Evolutionary conservation across 2,797 vertebrate species (phyloP).

Genomic region (Paramormyrops hopkinsi): DNA sequence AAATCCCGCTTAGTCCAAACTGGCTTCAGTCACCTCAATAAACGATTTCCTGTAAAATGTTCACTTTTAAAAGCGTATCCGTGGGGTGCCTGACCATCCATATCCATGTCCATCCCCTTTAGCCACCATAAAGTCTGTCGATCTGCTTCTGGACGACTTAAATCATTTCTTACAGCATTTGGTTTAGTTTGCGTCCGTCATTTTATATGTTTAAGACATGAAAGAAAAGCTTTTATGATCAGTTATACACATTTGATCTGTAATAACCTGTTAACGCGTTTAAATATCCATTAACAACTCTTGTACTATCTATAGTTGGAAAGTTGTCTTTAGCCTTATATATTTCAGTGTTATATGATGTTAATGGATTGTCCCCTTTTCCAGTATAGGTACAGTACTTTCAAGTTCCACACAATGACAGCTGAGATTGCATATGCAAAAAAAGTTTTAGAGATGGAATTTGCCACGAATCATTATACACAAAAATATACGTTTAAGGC

Average conservation of each 20-base stretch:
- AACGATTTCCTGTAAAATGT: not conserved
- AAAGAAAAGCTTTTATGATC: not conserved
- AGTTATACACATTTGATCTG: not conserved
- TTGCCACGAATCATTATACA: not conserved
- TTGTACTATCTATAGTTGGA: too few relatives aligned
- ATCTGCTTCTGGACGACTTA: not conserved
- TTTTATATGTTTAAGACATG: not conserved
- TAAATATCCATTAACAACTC: too few relatives aligned
- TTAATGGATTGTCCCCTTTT: not conserved
- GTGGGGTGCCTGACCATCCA: not conserved
- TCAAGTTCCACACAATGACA: not conserved
- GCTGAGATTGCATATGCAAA: not conserved
- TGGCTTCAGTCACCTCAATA: not conserved
- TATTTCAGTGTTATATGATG: not conserved
- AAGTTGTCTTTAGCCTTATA: not conserved
- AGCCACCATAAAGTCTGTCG: not conserved
- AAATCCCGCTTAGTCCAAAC: not conserved
- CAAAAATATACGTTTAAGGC: not conserved
- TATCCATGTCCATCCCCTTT: not conserved
- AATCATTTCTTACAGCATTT: not conserved
- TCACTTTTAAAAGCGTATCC: not conserved
- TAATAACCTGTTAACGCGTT: too few relatives aligned
- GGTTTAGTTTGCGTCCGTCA: not conserved
- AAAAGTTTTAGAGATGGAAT: not conserved
- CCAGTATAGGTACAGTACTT: not conserved